Evolutionary conservation across 2,113 vertebrate genomes (phyloP), one percentile per base, ranked within the genome.

Genomic region (Phrynosoma platyrhinos): DNA sequence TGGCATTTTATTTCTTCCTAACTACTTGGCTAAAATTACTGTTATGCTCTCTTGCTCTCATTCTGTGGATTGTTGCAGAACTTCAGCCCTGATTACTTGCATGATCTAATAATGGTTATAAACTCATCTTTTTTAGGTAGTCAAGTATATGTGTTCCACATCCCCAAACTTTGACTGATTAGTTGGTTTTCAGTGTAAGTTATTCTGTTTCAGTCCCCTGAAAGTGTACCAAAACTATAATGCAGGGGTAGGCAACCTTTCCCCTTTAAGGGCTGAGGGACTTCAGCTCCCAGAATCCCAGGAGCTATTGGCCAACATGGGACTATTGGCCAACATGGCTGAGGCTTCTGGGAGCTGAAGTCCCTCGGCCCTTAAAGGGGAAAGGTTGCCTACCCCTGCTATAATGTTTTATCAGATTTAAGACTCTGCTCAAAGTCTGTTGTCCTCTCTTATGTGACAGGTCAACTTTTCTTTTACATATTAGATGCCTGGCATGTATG

Each of bases 21-120:
- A 64, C 55, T 64, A 87, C 16, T 75, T 72, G 53, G 16, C 64
- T 74, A 52, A 85, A 87, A 80, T 72, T 42, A 40, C 9, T 86
- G n/a, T 58, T 69, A 53, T 86, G 42, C 47, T 62, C 58, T 62
- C 13, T 62, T 62, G 21, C 68, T 55, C 25, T 76, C 36, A 42
- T 42, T 76, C 12, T 62, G 62, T 76, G 23, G 5, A 42, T 18
- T 42, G 83, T 76, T 36, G 32, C 53, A 85, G 83, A 76, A 76
- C 21, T 30, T 85, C 32, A 62, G 69, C 13, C 13, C 47, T 13
- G 27, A 62, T 79, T 47, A 79, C 40, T 58, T 79, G 23, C 76
- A 69, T 25, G 53, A 21, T 62, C 68, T 74, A 87, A 87, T 62
- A 58, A 74, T 10, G 55, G 40, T 23, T 66, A 64, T 47, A 30